Conservation (phyloP, 30 jellyfish, hydroid and myxozoan species). For the Mastigias papua region DNA sequence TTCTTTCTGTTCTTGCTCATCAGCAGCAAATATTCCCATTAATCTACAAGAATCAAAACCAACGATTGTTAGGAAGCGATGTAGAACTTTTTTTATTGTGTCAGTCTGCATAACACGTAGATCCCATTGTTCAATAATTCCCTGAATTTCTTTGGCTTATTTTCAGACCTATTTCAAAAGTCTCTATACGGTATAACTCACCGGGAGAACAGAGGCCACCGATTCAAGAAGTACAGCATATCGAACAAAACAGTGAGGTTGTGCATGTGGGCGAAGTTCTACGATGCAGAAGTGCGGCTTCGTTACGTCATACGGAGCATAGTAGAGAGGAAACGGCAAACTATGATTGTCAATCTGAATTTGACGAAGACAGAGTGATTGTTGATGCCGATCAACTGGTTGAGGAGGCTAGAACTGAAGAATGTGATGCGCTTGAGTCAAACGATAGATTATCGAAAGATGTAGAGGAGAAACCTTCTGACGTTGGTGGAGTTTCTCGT, state of each 20-base stretch:
- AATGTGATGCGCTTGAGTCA: background rate
- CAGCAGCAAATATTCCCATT: background rate
- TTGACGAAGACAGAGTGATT: conserved; percentile 66
- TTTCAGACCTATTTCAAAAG: conserved; percentile 70
- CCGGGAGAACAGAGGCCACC: conserved; percentile 9
- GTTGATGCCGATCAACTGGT: conserved; percentile 59
- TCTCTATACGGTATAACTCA: conserved; percentile 44
- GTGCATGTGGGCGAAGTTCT: background rate
- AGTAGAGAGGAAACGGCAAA: background rate
- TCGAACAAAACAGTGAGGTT: background rate
- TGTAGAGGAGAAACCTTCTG: background rate
- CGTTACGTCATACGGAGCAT: background rate
- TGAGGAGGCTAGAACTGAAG: conserved; percentile 14
- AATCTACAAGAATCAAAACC: background rate
- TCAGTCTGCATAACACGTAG: background rate
- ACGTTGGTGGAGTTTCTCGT: background rate
- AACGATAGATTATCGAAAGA: background rate
- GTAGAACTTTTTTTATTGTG: conserved; percentile 8
- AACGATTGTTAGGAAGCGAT: conserved; percentile 4
- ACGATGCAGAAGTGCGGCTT: conserved; percentile 53
- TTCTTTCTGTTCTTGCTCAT: background rate
- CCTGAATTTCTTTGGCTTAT: conserved; percentile 33
- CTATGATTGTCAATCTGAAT: conserved; percentile 37
- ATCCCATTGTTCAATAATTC: background rate
- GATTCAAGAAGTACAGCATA: background rate